Base-by-base conservation (phyloP, 2,888 invertebrate species). In the Adelognathus sp. region DNA sequence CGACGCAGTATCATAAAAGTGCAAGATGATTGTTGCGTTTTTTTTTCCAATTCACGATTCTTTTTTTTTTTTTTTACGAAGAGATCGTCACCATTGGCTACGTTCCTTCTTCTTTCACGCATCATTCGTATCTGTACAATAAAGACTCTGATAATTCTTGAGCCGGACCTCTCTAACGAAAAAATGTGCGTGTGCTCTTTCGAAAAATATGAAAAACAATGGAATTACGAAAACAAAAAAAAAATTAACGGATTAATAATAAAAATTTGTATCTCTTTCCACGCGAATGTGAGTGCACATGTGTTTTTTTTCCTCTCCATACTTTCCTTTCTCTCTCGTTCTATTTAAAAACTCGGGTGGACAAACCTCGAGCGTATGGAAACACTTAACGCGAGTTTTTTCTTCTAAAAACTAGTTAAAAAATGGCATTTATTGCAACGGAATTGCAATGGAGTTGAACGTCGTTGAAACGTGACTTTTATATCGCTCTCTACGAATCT, bases 381-480 rank as follows among this genome's bases (percentile, higher is more conserved):
- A 79, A 79, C 74, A 66, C 74, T 71, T 79, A 61, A 74, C 70
- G 36, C 79, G 70, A 71, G 60, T 63, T 54, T 64, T 44, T 67
- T n/a, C n/a, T 46, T 18, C 67, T 79, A 81, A 72, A 76, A 81
- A 81, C 75, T 79, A 81, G 81, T 76, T 81, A 81, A 81, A n/a
- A 79, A 79, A 81, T 81, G 81, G 81, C 81, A 76, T 81, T n/a
- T 79, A 76, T 81, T 77, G 81, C 79, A 81, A 74, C 46, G 31
- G n/a, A 73, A 79, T 79, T 75, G 79, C 79, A 73, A 78, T 61
- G 56, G 58, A 75, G 79, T 66, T 75, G 33, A 66, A 66, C 31
- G 52, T 78, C 58, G 46, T 60, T 78, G 73, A 78, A 74, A 64
- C 70, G 67, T 67, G 77, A 72, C 67, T 60, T 71, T 66, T 66